Base-by-base conservation (phyloP, 2,797 vertebrate genomes). In the Hoplostethus mediterraneus region DNA sequence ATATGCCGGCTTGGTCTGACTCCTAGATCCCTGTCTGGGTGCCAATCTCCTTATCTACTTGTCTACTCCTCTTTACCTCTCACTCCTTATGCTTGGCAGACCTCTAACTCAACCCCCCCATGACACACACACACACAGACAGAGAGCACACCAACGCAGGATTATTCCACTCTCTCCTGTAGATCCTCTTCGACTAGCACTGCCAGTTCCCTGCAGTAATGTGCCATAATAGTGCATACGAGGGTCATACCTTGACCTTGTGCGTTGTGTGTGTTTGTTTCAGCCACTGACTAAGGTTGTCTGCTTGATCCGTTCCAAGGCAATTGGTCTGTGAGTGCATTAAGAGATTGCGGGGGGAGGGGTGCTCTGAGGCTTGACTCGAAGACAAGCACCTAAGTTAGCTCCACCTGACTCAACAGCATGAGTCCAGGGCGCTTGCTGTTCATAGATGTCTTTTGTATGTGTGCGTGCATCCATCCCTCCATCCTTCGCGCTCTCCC, bases 181-280 rank as follows among this genome's bases (percentile, higher is more conserved):
- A 92, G 79, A 91, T 93, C 90, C 90, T 92, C 85, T 82, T 85
- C 61, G 75, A 71, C 71, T 54, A 71, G 90, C 72, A 80, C 79
- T 89, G 86, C 86, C 87, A 87, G 77, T 75, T 80, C 76, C 48
- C 78, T 80, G 87, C 73, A 83, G 82, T 85, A 89, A 83, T 78
- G 67, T 36, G 36, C 68, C 77, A 77, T 80, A 69, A 71, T 64
- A 3, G 64, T 65, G 54, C 63, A 69, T 63, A 33, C n/a, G 69
- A 81, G 63, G 82, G 75, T 81, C 74, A 67, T 40, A 11, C 52
- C 60, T 70, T 80, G 75, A 88, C 88, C 74, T 72, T 83, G 62
- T 66, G 61, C 73, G 68, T 77, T 72, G 54, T 73, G 51, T 76
- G 42, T 71, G 79, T 87, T 63, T 83, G 78, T 69, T 77, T 81